Base-by-base conservation (phyloP, 2,113 vertebrate genomes). In the Loxodonta africana region DNA sequence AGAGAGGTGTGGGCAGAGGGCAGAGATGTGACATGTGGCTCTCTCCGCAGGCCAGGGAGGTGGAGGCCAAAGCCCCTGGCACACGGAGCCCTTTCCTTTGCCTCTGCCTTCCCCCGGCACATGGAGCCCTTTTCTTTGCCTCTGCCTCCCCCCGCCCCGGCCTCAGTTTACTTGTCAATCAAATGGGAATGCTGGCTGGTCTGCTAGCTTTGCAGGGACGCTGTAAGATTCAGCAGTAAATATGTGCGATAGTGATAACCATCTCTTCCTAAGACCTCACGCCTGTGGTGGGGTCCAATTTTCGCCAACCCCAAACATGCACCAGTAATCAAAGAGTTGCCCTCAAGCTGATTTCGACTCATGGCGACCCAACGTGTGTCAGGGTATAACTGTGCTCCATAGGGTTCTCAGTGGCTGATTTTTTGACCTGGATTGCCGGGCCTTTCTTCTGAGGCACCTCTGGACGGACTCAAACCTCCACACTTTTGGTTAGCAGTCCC, bases 161-260 rank as follows among this genome's bases (percentile, higher is more conserved):
- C 69, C 92, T 94, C 87, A 0, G 51, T 77, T 28, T 88, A 26
- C 78, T 67, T 51, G 92, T 85, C 82, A 44, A 1, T 94, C 20
- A 51, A 73, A 81, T 60, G 88, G 94, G 82, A 63, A 60, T 11
- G 33, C 44, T 0, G 48, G 53, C 67, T 28, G 6, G n/a, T 17
- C 26, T 14, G 25, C 53, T 23, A 14, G 87, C 41, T n/a, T 17
- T 48, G n/a, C 12, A 0, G 8, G 48, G 57, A 8, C 0, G 0
- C 30, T 20, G 8, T 3, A 21, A 82, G 80, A 5, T 18, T 78
- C 67, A 30, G 85, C 44, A 8, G 53, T 25, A 44, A 25, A 26
- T 4, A 4, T 1, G 33, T 63, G 44, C 1, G 1, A 8, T 0
- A 4, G 44, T 3, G 48, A 21, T 1, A 37, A 44, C 67, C 48